Conservation (phyloP, 2,888 invertebrate genomes). For the Eupithecia vulgata region DNA sequence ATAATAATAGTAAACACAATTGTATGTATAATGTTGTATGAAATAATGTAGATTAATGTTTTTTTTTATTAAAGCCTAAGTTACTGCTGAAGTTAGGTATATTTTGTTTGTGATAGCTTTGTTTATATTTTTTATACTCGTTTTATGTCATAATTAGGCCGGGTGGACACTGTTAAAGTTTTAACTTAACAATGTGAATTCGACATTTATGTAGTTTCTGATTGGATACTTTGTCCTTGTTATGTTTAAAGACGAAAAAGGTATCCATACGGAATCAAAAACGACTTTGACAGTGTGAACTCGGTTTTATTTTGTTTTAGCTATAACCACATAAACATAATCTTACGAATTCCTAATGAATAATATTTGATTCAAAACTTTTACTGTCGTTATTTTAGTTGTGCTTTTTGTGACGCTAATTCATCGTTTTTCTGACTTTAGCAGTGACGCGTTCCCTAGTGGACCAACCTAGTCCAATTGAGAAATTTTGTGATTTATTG, state of each 20-base stretch:
- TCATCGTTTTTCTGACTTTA: slow-evolving; percentile 42
- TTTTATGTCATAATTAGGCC: not conserved
- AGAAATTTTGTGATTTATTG: slow-evolving; percentile 41
- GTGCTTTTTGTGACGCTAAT: not conserved
- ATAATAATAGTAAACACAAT: slow-evolving; percentile 57
- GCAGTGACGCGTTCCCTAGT: slow-evolving; percentile 41
- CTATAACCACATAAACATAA: not conserved
- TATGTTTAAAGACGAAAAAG: not conserved
- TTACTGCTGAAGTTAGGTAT: slow-evolving; percentile 58
- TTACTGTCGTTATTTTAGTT: not conserved
- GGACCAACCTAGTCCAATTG: slow-evolving; percentile 58
- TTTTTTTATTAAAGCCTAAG: slow-evolving; percentile 56
- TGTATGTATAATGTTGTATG: slow-evolving; percentile 64
- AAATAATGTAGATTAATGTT: slow-evolving; percentile 62
- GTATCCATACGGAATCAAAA: not conserved
- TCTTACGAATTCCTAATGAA: not conserved
- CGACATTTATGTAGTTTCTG: not conserved
- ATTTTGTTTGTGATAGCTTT: slow-evolving; percentile 22
- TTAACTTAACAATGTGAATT: not conserved
- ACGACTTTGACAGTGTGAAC: not conserved
- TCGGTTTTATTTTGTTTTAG: not conserved
- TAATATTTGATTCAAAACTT: not conserved
- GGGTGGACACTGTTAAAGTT: not conserved
- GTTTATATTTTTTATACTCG: slow-evolving; percentile 29
- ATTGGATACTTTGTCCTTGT: not conserved